Percentiles rank a stretch among this genome's conserved stretches.
Conservation (phyloP, 2,113 vertebrate species). For the Hemicordylus capensis region DNA sequence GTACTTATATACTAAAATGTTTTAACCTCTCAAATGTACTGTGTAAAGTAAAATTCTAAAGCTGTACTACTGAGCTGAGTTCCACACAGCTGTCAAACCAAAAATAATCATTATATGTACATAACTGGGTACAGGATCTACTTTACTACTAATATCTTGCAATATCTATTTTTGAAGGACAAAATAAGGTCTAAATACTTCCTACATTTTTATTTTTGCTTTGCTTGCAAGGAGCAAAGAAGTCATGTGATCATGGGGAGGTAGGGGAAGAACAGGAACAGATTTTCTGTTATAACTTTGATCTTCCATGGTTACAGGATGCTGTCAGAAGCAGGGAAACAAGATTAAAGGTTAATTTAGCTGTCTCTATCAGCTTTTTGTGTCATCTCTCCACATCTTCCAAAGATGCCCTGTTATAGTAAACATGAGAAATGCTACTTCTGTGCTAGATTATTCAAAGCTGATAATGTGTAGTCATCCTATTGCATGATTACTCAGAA, state of each 20-base stretch:
- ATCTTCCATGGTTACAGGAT: conserved; percentile 50
- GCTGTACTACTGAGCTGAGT: background rate
- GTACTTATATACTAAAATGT: conserved; percentile 67
- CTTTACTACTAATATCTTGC: background rate
- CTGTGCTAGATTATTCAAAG: conserved; percentile 41
- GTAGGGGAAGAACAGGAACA: conserved; percentile 33
- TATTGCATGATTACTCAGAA: background rate
- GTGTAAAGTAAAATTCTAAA: conserved; percentile 49
- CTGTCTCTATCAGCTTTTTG: conserved; percentile 55
- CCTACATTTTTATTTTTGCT: conserved; percentile 31
- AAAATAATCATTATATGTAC: background rate
- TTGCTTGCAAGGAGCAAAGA: conserved; percentile 23
- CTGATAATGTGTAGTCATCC: background rate
- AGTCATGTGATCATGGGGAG: conserved; percentile 29
- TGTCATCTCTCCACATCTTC: conserved; percentile 27
- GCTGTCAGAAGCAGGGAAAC: conserved; percentile 57
- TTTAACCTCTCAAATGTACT: conserved; percentile 62
- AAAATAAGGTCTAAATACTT: background rate
- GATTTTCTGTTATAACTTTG: conserved; percentile 52
- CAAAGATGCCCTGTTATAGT: background rate
- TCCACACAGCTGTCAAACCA: background rate
- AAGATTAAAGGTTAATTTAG: conserved; percentile 57
- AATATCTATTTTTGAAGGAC: conserved; percentile 31
- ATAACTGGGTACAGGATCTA: conserved; percentile 16
- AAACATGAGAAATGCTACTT: conserved; percentile 33